Percentiles rank a stretch among this genome's conserved stretches.
These are phyloP conservation scores for Tragopan temminckii DNA, from an alignment of 2,797 vertebrate genomes.

Conservation along the genomic window DNA sequence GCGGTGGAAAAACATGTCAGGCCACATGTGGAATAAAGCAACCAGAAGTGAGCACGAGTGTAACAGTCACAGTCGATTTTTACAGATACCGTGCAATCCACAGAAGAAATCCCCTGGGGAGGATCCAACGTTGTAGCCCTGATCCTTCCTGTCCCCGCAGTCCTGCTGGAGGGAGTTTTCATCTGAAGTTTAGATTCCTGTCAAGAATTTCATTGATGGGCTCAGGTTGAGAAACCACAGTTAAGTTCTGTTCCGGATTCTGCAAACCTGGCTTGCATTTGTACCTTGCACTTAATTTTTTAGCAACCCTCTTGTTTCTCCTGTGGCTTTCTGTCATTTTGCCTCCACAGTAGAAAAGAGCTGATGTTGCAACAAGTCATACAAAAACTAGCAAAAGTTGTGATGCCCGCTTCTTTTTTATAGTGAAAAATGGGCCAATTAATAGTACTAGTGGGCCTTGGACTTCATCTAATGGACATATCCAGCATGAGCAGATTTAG, in stretches of 20 bases:
- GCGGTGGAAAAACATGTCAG: slow-evolving; percentile 46
- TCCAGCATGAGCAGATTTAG: neutral
- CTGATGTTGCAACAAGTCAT: neutral
- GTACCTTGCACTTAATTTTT: neutral
- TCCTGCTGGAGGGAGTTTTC: neutral
- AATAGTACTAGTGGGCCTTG: neutral
- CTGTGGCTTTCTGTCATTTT: neutral
- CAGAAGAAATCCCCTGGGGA: neutral
- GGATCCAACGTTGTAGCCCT: slow-evolving; percentile 14
- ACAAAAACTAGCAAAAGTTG: neutral
- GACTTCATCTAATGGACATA: neutral
- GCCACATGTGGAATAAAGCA: slow-evolving; percentile 53
- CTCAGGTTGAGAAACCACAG: neutral
- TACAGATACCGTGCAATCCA: slow-evolving; percentile 57
- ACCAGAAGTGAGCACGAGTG: slow-evolving; percentile 26
- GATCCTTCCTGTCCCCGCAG: neutral
- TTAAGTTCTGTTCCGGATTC: neutral
- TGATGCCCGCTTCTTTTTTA: neutral
- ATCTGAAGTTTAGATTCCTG: neutral
- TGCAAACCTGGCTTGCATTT: neutral
- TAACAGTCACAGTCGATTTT: slow-evolving; percentile 45
- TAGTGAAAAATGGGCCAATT: neutral
- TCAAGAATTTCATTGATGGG: neutral
- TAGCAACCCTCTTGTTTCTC: neutral
- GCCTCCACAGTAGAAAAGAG: neutral